phyloP scores from a whole-genome alignment of 2,113 vertebrate genomes.

The Colius striatus region DNA sequence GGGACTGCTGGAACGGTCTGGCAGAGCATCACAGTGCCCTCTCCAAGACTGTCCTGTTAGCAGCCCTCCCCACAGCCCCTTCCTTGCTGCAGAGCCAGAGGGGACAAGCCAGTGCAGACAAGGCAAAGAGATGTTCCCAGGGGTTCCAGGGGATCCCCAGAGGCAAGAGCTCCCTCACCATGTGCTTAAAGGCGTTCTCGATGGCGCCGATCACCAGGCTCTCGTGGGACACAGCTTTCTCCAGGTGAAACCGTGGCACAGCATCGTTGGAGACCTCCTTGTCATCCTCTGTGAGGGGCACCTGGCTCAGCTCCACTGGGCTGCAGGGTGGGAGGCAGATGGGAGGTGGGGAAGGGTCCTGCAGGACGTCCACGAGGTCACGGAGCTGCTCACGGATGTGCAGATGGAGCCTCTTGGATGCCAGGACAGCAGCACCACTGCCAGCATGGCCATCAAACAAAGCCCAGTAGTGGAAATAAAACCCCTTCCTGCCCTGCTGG shows the following conservation, averaged over 20 bases:
- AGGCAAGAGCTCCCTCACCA: conserved; percentile 81
- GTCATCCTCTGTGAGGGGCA: conserved; percentile 55
- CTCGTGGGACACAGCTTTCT: conserved; percentile 91
- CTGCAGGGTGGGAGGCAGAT: conserved; percentile 81
- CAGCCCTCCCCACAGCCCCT: background rate
- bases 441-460: conserved; percentile 95
- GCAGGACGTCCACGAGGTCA: conserved; percentile 89
- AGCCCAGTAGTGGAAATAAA: conserved; percentile 93
- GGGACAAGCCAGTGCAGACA: background rate
- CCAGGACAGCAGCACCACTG: conserved; percentile 90
- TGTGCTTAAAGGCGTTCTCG: conserved; percentile 93
- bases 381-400: conserved; percentile 90
- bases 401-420: conserved; percentile 87
- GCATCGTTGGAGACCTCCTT: conserved; percentile 72
- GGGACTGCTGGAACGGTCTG: background rate
- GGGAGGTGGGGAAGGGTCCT: conserved; percentile 81
- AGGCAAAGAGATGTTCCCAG: background rate
- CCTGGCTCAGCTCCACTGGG: conserved; percentile 43
- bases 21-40: background rate
- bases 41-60: fast-evolving
- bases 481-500: conserved; percentile 78
- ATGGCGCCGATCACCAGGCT: conserved; percentile 94
- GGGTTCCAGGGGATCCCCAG: fast-evolving
- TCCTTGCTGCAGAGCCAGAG: background rate
- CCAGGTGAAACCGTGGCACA: conserved; percentile 86